Evolutionary conservation across 1,140 invertebrate genomes (phyloP), one percentile per base, ranked within the genome.

Genomic region (Stegodyphus dumicola): DNA sequence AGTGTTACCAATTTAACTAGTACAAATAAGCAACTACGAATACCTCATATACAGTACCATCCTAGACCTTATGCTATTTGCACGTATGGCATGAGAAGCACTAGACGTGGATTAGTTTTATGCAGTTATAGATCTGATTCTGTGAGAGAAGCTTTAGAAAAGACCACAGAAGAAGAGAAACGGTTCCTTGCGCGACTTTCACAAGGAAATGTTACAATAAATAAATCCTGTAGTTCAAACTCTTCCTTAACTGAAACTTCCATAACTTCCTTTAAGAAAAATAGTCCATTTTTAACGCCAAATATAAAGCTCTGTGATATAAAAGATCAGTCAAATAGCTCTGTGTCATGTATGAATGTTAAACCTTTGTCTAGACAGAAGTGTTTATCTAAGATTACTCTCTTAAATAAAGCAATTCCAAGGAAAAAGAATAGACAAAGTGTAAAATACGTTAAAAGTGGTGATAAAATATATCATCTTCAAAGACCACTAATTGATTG

Each of bases 281-380:
- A 60, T 60, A 9, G 15, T 60, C 15, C 56, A 60, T 60, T 60
- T 60, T 1, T 60, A 10, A 60, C 15, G 56, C 56, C 56, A 60
- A 60, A 60, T 60, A 60, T 60, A 60, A 60, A 60, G 15, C 56
- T 60, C 56, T 60, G 56, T 60, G 56, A 60, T 60, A 60, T 60
- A 9, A 60, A 60, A 60, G 15, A 60, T 60, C 56, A 15, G 15
- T 15, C 9, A 10, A 60, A 15, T 60, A 60, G 15, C 15, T 15
- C 9, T 60, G 9, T 60, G 9, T 15, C 9, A 15, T 60, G 56
- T 60, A 9, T 60, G 56, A 60, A 15, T 60, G 15, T 9, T 60
- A 60, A 60, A 60, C 9, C 56, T 60, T 60, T 60, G 56, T 15
- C 56, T 60, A 60, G 15, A 60, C 9, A 15, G 15, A 60, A 60